A percentile compares a stretch with the other conserved stretches of the same genome.
phyloP scores from a whole-genome alignment of 2,113 vertebrate species.

The Sylvilagus bachmani region DNA sequence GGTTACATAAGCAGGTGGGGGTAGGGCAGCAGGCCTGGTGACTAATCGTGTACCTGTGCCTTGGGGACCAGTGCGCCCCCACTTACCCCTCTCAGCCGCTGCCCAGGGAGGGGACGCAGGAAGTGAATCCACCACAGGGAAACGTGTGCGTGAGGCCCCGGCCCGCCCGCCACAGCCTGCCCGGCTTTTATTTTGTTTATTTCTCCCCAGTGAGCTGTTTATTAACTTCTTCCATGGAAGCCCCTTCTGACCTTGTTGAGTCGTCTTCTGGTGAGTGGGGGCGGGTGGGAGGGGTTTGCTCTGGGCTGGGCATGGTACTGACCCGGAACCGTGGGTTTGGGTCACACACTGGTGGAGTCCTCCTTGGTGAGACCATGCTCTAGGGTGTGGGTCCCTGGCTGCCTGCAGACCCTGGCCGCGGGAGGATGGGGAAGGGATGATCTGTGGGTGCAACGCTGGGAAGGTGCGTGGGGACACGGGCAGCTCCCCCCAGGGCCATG shows the following conservation, averaged over 20 bases:
- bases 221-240: constrained; percentile 38
- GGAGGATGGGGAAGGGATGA: background rate
- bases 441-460: background rate
- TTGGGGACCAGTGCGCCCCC: background rate
- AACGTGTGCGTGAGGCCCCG: too few relatives aligned
- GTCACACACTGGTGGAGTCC: background rate
- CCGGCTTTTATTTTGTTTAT: constrained; percentile 66
- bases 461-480: fast-evolving
- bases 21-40: background rate
- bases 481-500: too few relatives aligned
- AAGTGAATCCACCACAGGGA: constrained; percentile 49
- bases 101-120: constrained; percentile 33
- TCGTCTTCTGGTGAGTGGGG: background rate
- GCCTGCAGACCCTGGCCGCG: background rate
- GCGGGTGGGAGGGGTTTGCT: background rate
- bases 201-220: constrained; percentile 64
- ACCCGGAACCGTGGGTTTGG: background rate
- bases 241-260: constrained; percentile 55
- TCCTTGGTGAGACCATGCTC: background rate
- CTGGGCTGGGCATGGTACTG: background rate
- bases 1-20: constrained; percentile 21
- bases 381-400: background rate
- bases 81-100: background rate
- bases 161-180: background rate
- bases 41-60: background rate